Conservation (phyloP, 2,113 vertebrate species). For the Rhinoderma darwinii region DNA sequence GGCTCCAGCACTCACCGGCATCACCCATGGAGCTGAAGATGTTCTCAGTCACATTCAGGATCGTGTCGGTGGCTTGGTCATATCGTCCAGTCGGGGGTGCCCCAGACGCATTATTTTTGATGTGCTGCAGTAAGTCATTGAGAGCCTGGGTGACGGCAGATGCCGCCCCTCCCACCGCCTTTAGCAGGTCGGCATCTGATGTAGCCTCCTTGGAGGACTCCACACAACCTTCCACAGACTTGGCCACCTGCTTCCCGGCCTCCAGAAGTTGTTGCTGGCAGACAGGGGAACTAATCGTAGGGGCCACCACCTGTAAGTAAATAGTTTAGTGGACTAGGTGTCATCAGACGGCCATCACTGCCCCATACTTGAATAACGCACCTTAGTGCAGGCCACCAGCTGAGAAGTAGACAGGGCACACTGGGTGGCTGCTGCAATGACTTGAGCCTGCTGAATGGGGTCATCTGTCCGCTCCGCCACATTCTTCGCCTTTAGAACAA, state of each 20-base stretch:
- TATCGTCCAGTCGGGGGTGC: slow-evolving; percentile 90
- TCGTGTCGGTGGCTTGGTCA: slow-evolving; percentile 94
- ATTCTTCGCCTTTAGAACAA: slow-evolving; percentile 94
- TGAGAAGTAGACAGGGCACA: slow-evolving; percentile 96
- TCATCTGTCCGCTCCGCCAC: slow-evolving; percentile 95
- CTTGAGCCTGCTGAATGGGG: slow-evolving; percentile 85
- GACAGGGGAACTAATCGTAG: slow-evolving; percentile 93
- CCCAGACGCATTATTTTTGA: slow-evolving; percentile 88
- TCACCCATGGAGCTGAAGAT: slow-evolving; percentile 99
- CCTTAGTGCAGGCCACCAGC: slow-evolving; percentile 95
- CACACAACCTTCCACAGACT: slow-evolving; percentile 93
- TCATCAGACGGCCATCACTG: neutral
- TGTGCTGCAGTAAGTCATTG: slow-evolving; percentile 93
- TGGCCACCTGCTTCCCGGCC: slow-evolving; percentile 92
- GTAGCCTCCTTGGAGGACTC: slow-evolving; percentile 92
- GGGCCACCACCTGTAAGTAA: slow-evolving; percentile 88
- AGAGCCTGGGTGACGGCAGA: slow-evolving; percentile 92
- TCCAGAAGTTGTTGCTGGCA: slow-evolving; percentile 97
- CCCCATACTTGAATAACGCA: slow-evolving; percentile 65
- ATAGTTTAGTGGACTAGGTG: neutral
- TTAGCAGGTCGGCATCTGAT: slow-evolving; percentile 86
- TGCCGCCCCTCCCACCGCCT: slow-evolving; percentile 90
- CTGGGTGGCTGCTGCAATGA: slow-evolving; percentile 94
- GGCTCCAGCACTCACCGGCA: slow-evolving; percentile 75
- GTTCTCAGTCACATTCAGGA: slow-evolving; percentile 93